Base-by-base conservation (phyloP, 2,797 vertebrate genomes). In the Leptodactylus fallax region DNA sequence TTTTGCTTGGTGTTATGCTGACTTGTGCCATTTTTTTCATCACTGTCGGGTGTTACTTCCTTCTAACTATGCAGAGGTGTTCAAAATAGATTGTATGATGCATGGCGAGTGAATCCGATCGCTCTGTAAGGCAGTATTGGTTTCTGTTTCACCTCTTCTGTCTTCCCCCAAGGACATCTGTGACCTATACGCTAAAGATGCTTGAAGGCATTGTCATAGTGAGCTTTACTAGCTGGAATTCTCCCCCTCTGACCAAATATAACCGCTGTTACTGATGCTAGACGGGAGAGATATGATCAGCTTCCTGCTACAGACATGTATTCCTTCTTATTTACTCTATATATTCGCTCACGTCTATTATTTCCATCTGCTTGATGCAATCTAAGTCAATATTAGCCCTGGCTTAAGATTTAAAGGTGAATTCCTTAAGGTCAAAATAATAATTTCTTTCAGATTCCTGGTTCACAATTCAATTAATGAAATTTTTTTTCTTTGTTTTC, bases 81-180 rank as follows among this genome's bases (percentile, higher is more conserved):
- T 91, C 49, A 87, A 85, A 92, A 92, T 88, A 81, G 77, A 84
- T 80, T 19, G 63, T 72, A 60, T 80, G 77, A 79, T 83, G 45
- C 82, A 88, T 61, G 49, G 76, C 11, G 23, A 72, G 71, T 60
- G 56, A 51, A 56, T 69, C 45, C 60, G 87, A 84, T 79, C 81
- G 51, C 91, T 87, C 91, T 93, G 83, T 90, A 79, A 91, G 90
- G 90, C 82, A 36, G 0, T 0, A 90, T 71, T 47, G 60, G 74
- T 63, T 56, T 83, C 88, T 85, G 87, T 86, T 60, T 90, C 83
- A 83, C 63, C 78, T 86, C 83, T 47, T 53, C 61, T 71, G 90
- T 88, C 82, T 90, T 72, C 84, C 83, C 77, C 85, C 76, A 60
- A 91, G 84, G 90, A 88, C 74, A 86, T 90, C 80, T 78, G 79